These are phyloP conservation scores for Parasteatoda tepidariorum DNA, from an alignment of 1,140 invertebrate species.

Conservation along the genomic window DNA sequence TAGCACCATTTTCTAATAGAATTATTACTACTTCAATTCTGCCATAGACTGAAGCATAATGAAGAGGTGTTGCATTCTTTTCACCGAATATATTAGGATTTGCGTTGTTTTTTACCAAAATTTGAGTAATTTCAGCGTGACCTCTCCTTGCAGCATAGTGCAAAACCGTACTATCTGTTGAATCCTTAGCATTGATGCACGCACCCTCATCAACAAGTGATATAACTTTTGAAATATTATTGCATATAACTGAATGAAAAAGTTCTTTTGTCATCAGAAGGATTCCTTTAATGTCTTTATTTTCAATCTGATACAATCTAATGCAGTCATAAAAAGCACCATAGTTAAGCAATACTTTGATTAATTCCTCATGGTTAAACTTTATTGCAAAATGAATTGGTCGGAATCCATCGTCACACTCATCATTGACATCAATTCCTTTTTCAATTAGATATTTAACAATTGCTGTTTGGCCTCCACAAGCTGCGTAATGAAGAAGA, in stretches of 20 bases:
- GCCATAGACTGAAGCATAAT: slow-evolving; percentile 8
- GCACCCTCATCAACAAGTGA: no score
- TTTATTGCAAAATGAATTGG: slow-evolving; percentile 63
- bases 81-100: slow-evolving; percentile 13
- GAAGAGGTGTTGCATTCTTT: neutral
- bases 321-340: no score
- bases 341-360: neutral
- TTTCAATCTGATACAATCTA: no score
- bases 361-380: slow-evolving; percentile 62
- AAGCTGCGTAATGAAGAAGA: no score
- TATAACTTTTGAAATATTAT: neutral
- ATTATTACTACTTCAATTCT: slow-evolving; percentile 13
- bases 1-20: no score
- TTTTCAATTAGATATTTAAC: no score
- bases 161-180: slow-evolving; percentile 53
- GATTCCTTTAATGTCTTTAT: no score
- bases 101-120: slow-evolving; percentile 63
- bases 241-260: neutral
- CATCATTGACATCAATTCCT: no score
- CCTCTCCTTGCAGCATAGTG: slow-evolving; percentile 66
- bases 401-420: neutral
- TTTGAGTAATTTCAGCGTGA: slow-evolving; percentile 69
- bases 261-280: neutral
- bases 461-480: slow-evolving; percentile 10
- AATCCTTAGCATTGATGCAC: neutral